Percentiles rank a stretch among this genome's conserved stretches.
Conservation (phyloP, 2,113 vertebrate genomes). For the Stercorarius parasiticus region DNA sequence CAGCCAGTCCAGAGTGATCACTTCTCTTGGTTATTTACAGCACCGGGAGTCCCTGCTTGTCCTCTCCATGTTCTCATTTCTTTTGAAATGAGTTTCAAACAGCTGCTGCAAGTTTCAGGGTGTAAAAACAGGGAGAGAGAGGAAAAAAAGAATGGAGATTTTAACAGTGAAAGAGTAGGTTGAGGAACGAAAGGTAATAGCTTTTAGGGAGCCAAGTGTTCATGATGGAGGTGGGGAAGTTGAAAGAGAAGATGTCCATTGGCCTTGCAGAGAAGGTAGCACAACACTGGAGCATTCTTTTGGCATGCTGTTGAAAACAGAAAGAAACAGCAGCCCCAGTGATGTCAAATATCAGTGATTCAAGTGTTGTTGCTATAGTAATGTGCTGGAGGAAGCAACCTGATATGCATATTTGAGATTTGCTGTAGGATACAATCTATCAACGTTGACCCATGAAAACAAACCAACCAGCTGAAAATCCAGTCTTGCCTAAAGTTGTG, state of each 20-base stretch:
- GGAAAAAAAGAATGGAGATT: rapidly evolving
- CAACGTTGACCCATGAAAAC: neutral
- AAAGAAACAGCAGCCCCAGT: neutral
- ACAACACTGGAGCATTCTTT: neutral
- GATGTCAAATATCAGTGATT: neutral
- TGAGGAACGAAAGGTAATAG: neutral
- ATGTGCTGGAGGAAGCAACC: neutral
- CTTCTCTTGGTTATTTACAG: neutral
- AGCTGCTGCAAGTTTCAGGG: neutral
- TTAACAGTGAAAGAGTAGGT: neutral
- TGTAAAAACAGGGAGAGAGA: neutral
- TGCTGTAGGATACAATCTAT: neutral
- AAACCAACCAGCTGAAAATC: neutral
- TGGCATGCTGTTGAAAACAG: neutral
- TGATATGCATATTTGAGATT: neutral
- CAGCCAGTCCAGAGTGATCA: neutral
- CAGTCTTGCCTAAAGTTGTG: neutral
- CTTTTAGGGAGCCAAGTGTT: neutral
- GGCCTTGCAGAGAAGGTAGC: neutral
- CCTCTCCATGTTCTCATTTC: neutral
- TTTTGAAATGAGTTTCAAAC: neutral
- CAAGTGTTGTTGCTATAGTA: constrained; percentile 6
- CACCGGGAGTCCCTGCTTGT: neutral
- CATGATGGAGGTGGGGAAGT: neutral
- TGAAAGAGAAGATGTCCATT: neutral